Base-by-base conservation (phyloP, 2,797 vertebrate genomes). In the Trachurus trachurus region DNA sequence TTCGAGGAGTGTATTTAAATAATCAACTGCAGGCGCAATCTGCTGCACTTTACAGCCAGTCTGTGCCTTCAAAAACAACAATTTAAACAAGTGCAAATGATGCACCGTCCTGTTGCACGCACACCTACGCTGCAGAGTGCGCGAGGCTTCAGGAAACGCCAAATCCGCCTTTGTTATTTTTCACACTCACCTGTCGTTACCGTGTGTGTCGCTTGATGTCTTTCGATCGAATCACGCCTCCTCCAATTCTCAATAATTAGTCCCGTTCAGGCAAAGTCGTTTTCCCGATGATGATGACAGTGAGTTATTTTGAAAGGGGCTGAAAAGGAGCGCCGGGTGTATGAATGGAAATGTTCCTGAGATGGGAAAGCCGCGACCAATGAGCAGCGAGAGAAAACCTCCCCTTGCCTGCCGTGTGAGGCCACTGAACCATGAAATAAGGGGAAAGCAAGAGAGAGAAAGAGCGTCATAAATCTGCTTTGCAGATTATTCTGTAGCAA, bases 391-490 rank as follows among this genome's bases (percentile, higher is more conserved):
- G 93, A 89, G 89, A 93, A 92, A 92, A 80, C 90, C 93, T 92
- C 93, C 92, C 92, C 91, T 88, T 54, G 84, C 87, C 87, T 90
- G 90, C 89, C 49, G 86, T 86, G 89, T 67, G 82, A 89, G 91
- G 92, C 92, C 92, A 93, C 83, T 94, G 91, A 94, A 94, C 93
- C 96, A 82, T 96, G 95, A 96, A 96, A 96, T 89, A 94, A 94
- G 91, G 90, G 93, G 75, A 91, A 93, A 76, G 89, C 92, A 78
- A 26, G 74, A 71, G 86, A 86, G 75, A 87, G 89, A 92, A 92
- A 90, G 85, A 89, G 92, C 67, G 53, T 89, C 89, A 93, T 94
- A 95, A 95, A 96, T 87, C 87, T 84, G 61, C 58, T 76, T 81
- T 71, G 63, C 50, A 70, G 72, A 75, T 26, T 53, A 13, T 69